Conservation (phyloP, 2,797 vertebrate genomes). For the Phalloptychus januarius region DNA sequence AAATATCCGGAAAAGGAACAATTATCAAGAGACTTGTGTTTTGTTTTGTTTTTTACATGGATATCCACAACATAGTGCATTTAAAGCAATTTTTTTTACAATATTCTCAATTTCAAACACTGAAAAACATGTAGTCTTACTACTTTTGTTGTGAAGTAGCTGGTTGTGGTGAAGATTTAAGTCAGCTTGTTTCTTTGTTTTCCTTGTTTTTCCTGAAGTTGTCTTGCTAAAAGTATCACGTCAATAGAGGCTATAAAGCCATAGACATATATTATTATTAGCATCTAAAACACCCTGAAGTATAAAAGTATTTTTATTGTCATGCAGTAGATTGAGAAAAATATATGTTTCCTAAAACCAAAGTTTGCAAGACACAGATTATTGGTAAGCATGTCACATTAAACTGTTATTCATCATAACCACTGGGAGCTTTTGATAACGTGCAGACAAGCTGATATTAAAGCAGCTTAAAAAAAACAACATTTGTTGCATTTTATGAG, state of each 20-base stretch:
- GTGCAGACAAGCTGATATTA: not conserved
- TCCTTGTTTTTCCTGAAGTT: conserved; percentile 8
- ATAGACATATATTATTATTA: conserved; percentile 41
- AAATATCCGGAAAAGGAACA: not conserved
- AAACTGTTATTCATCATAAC: not conserved
- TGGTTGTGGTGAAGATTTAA: conserved; percentile 34
- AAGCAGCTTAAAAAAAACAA: not conserved
- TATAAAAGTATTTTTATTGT: conserved; percentile 40
- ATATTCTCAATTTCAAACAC: not conserved
- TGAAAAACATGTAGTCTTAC: not conserved
- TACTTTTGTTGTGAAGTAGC: conserved; percentile 14
- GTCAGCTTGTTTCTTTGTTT: conserved; percentile 9
- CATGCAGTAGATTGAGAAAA: conserved; percentile 39
- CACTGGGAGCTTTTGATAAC: not conserved
- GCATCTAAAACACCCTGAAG: conserved; percentile 28
- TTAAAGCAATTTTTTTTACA: not conserved
- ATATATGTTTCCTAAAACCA: conserved; percentile 25
- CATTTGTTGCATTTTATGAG: not conserved
- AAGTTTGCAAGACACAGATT: conserved; percentile 44
- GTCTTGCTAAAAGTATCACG: conserved; percentile 48
- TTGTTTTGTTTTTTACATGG: not conserved
- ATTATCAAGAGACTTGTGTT: not conserved
- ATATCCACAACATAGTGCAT: not conserved
- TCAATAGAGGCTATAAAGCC: conserved; percentile 50
- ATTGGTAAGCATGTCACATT: not conserved